Percentiles rank a stretch among this genome's conserved stretches.
phyloP scores from a whole-genome alignment of 2,797 vertebrate genomes.

The Pyrrhura leucotis region DNA sequence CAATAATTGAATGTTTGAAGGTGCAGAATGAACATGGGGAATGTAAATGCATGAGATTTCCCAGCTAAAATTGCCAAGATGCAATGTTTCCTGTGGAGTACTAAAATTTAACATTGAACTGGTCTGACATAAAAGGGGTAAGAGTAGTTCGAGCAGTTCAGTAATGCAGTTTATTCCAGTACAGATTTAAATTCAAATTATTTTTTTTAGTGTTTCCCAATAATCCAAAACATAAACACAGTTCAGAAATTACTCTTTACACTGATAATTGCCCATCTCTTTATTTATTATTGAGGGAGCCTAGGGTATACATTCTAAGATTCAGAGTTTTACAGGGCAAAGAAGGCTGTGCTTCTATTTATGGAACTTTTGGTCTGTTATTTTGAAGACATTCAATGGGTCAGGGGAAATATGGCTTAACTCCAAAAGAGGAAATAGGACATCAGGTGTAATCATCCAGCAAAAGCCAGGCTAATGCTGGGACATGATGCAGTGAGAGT shows the following conservation, averaged over 20 bases:
- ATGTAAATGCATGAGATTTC: not conserved
- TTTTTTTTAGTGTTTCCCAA: not conserved
- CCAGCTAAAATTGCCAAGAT: not conserved
- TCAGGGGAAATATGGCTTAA: not conserved
- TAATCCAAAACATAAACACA: not conserved
- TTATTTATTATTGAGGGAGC: not conserved
- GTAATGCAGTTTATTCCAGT: not conserved
- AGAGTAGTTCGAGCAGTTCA: not conserved
- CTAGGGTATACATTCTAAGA: not conserved
- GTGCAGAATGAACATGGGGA: not conserved
- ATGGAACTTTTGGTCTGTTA: not conserved
- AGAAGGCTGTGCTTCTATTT: not conserved
- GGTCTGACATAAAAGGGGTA: not conserved
- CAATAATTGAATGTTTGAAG: not conserved
- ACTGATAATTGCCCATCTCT: not conserved
- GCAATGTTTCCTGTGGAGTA: not conserved
- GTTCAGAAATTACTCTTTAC: not conserved
- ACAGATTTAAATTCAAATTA: not conserved
- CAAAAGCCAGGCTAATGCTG: not conserved
- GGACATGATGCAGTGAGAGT: not conserved
- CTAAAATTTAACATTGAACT: not conserved
- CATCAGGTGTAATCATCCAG: not conserved
- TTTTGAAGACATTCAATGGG: not conserved
- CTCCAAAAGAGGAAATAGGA: not conserved
- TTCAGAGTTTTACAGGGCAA: not conserved